Evolutionary conservation across 92 coral and sea anemone species (phyloP), one percentile per base, ranked within the genome.

Genomic region (Bergia sp.): DNA sequence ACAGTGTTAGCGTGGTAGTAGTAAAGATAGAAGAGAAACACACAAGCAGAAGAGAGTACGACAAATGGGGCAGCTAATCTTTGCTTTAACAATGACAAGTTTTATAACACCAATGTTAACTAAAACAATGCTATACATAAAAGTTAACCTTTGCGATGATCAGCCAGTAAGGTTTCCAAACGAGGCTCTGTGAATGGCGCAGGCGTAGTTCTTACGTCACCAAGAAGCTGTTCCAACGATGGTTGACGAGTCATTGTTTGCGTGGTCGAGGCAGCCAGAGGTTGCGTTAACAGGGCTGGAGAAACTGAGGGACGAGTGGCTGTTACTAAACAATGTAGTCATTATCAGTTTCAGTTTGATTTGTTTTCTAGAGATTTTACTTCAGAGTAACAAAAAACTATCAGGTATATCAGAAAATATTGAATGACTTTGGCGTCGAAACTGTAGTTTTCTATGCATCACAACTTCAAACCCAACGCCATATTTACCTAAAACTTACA

Each of bases 161-260:
- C 87, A 71, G 77, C 96, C 50, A 93, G 91, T 53, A 92, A 80
- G 40, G 73, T 69, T 50, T 90, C 85, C 42, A 95, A 91, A 18
- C 88, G 79, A 12, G 94, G 90, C 66, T 45, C 58, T 18, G 98
- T 95, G 61, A 92, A 82, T n/a, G 95, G 92, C 20, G 91, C 85
- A 72, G 87, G 91, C 44, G 96, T 93, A 36, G 95, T 92, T 47
- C 92, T 90, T 1, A 90, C 96, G 38, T 86, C 90, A 45, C 96
- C 98, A 21, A 95, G 98, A 53, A 95, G 96, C 21, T 95, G 93
- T 47, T 93, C 92, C 61, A 95, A 79, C 11, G 98, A 95, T 7
- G 98, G 98, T 36, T 92, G 92, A 29, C 45, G 57, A 37, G 87
- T 84, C 23, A 88, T 88, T 37, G 96, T 77, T 21, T 21, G 41